These are phyloP conservation scores for Ochotona princeps DNA, from an alignment of 2,113 vertebrate genomes.

Conservation along the genomic window DNA sequence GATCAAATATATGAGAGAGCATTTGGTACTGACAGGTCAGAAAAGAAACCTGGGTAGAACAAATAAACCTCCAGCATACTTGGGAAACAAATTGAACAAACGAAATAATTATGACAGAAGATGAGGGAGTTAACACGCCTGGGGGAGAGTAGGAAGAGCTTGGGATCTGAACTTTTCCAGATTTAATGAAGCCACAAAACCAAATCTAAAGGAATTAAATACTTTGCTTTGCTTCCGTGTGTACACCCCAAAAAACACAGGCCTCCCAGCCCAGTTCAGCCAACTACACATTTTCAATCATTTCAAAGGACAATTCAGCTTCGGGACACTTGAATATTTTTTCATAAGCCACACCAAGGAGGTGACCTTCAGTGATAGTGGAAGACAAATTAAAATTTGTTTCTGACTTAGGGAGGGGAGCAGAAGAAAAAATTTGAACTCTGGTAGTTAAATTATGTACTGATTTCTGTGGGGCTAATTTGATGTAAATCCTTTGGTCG, in stretches of 20 bases:
- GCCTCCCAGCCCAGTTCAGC: neutral
- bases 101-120: slow-evolving; percentile 18
- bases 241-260: neutral
- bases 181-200: neutral
- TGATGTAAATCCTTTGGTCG: slow-evolving; percentile 26
- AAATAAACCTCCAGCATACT: slow-evolving; percentile 7
- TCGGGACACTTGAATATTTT: slow-evolving; percentile 27
- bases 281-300: slow-evolving; percentile 14
- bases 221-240: neutral
- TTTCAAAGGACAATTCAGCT: slow-evolving; percentile 9
- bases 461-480: slow-evolving; percentile 42
- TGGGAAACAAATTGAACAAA: slow-evolving; percentile 26
- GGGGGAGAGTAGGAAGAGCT: neutral
- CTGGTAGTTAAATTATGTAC: neutral
- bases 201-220: slow-evolving; percentile 44
- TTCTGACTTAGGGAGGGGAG: neutral
- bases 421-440: neutral
- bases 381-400: slow-evolving; percentile 58
- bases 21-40: neutral
- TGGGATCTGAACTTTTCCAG: slow-evolving; percentile 46
- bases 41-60: neutral
- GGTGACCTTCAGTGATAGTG: slow-evolving; percentile 66
- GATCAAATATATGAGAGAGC: neutral
- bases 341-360: slow-evolving; percentile 42
- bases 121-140: neutral